Conservation (phyloP, 2,888 invertebrate genomes). For the Melanostoma mellinum region DNA sequence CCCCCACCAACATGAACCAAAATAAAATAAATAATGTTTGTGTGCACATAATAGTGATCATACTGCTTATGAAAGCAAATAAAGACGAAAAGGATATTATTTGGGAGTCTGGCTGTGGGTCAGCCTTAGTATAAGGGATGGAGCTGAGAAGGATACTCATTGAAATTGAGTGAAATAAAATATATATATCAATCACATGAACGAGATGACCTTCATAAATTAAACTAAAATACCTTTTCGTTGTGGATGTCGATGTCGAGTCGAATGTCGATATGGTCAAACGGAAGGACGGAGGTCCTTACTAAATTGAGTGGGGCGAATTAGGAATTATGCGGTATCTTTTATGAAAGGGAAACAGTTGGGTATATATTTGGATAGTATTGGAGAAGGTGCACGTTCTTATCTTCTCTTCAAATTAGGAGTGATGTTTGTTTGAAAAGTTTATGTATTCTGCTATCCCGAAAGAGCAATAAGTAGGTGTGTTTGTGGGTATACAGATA, state of each 20-base stretch:
- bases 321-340: constrained; percentile 61
- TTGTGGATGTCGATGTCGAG: constrained; percentile 5
- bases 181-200: constrained; percentile 63
- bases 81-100: constrained; percentile 71
- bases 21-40: constrained; percentile 41
- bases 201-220: constrained; percentile 70
- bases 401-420: no score
- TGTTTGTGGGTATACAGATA: no score
- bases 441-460: no score
- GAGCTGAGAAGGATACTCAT: constrained; percentile 18
- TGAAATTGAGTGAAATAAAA: constrained; percentile 68
- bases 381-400: no score
- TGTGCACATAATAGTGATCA: constrained; percentile 66
- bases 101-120: constrained; percentile 6
- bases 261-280: neutral
- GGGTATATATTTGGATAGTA: neutral
- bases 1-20: neutral
- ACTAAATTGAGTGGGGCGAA: constrained; percentile 54
- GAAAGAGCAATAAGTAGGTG: no score
- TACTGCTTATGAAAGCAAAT: constrained; percentile 70
- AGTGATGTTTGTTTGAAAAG: no score
- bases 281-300: constrained; percentile 2
- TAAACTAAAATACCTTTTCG: constrained; percentile 36
- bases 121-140: neutral
- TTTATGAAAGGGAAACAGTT: constrained; percentile 9